Conservation (phyloP, 2,797 vertebrate species). For the Sebastes vulpes region DNA sequence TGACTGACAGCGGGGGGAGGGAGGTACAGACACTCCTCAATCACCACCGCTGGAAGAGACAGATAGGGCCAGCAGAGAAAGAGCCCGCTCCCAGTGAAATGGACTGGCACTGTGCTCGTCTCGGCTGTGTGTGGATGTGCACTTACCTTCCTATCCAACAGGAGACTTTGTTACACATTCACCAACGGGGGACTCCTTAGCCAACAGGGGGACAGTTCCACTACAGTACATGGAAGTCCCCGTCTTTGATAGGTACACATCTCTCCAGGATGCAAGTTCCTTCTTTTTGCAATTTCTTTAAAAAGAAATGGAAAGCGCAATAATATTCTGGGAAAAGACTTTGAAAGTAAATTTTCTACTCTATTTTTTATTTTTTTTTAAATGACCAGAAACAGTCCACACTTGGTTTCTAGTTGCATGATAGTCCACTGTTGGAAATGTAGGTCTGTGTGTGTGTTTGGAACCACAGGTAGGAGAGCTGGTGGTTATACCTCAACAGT, state of each 20-base stretch:
- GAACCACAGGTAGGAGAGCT: neutral
- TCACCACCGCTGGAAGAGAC: slow-evolving; percentile 64
- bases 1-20: slow-evolving; percentile 77
- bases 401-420: neutral
- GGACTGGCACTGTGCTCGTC: slow-evolving; percentile 35
- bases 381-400: neutral
- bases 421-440: neutral
- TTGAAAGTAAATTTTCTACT: neutral
- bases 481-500: neutral
- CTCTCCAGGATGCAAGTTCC: neutral
- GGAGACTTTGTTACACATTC: neutral
- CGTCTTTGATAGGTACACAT: neutral
- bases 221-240: neutral
- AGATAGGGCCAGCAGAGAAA: slow-evolving; percentile 50
- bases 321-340: neutral
- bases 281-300: neutral
- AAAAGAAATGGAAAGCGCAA: neutral
- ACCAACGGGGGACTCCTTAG: neutral
- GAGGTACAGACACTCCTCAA: slow-evolving; percentile 72
- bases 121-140: slow-evolving; percentile 12
- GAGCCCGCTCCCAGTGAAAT: slow-evolving; percentile 23
- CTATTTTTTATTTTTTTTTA: neutral
- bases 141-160: neutral
- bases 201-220: neutral
- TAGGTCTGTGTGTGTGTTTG: neutral